phyloP scores from a whole-genome alignment of 2,797 vertebrate species.

The Centroberyx gerrardi region DNA sequence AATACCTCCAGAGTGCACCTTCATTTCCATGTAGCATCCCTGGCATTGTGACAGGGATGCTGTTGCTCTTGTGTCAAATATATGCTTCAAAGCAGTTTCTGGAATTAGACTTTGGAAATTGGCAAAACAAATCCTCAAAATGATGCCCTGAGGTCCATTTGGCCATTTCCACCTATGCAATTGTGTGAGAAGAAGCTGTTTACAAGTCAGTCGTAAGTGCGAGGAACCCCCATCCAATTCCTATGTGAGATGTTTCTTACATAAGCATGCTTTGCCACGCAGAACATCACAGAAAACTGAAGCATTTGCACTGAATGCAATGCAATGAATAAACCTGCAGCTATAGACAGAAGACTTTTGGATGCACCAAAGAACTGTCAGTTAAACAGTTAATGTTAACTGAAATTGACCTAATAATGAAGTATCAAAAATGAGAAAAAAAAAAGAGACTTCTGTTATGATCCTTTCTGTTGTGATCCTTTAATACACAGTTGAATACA shows the following conservation, averaged over 20 bases:
- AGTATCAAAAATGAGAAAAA: neutral
- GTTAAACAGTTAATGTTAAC: no score
- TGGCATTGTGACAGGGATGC: constrained; percentile 5
- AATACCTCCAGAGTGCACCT: neutral
- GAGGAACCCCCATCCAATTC: no score
- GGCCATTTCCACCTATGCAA: neutral
- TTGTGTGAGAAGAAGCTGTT: constrained; percentile 4
- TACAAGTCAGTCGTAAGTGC: neutral
- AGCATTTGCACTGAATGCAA: neutral
- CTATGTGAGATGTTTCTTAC: no score
- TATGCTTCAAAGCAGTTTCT: no score
- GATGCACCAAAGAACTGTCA: no score
- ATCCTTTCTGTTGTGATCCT: neutral
- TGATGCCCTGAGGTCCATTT: no score
- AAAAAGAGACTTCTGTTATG: neutral
- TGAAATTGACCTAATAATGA: no score
- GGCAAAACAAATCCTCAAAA: no score
- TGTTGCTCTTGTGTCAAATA: neutral
- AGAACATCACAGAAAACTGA: no score
- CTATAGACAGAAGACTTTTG: neutral
- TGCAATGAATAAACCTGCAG: no score
- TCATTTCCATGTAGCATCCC: neutral
- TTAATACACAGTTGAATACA: constrained; percentile 20
- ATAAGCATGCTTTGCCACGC: no score
- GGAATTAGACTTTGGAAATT: no score